phyloP scores from a whole-genome alignment of 2,888 invertebrate species.

The Parapristionchus giblindavisi region DNA sequence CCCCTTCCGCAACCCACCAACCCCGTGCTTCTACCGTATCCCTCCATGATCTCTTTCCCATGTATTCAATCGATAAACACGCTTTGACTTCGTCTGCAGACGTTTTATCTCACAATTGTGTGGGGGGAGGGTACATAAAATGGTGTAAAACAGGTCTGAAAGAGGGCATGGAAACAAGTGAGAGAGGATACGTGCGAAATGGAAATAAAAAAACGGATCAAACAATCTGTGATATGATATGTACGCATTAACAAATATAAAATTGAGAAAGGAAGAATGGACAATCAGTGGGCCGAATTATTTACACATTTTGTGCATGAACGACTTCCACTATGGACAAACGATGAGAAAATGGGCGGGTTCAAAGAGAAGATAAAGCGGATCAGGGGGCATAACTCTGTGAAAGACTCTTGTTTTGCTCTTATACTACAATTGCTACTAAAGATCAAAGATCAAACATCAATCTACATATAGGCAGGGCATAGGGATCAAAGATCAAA shows the following conservation, averaged over 20 bases:
- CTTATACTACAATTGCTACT: not conserved
- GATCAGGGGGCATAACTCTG: not conserved
- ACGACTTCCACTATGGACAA: too few species aligned
- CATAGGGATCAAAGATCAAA: not conserved
- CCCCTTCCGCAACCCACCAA: too few species aligned
- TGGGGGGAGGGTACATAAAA: too few species aligned
- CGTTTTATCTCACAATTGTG: too few species aligned
- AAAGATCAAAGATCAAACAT: too few species aligned
- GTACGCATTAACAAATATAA: too few species aligned
- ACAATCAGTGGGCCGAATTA: not conserved
- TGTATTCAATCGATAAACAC: slow-evolving; percentile 25
- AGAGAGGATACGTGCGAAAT: too few species aligned
- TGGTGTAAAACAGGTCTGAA: too few species aligned
- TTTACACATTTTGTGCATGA: not conserved
- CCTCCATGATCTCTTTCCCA: slow-evolving; percentile 8
- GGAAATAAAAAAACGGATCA: too few species aligned
- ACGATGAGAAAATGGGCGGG: not conserved
- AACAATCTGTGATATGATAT: too few species aligned
- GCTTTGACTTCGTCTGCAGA: too few species aligned
- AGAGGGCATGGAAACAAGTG: too few species aligned
- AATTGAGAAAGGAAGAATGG: not conserved
- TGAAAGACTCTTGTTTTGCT: not conserved
- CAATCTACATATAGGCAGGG: not conserved
- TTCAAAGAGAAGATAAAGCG: not conserved
- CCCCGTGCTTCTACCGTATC: slow-evolving; percentile 20